Evolutionary conservation across 2,888 invertebrate species (phyloP).

Genomic region (Himalopsyche tibetana): DNA sequence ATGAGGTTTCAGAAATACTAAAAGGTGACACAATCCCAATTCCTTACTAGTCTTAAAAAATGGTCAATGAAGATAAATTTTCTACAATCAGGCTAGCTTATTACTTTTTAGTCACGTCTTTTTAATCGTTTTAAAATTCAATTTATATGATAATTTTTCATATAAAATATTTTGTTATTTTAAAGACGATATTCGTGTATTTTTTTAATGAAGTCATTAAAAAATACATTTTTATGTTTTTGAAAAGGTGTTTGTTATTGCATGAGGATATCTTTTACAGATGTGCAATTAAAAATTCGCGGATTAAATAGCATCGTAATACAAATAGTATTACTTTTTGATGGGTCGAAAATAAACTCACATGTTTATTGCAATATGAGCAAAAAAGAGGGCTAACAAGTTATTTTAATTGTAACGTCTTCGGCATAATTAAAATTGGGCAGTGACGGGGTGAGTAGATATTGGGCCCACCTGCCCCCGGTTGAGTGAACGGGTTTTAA

Average conservation of each 20-base stretch:
- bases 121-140: too few relatives aligned
- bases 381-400: neutral
- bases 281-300: neutral
- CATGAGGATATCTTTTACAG: neutral
- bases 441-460: constrained; percentile 51
- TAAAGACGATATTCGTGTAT: too few relatives aligned
- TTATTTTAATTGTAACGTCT: constrained; percentile 59
- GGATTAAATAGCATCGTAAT: neutral
- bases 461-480: constrained; percentile 49
- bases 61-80: too few relatives aligned
- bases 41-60: too few relatives aligned
- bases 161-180: too few relatives aligned
- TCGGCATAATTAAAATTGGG: constrained; percentile 51
- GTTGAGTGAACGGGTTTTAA: constrained; percentile 59
- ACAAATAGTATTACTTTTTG: neutral
- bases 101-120: too few relatives aligned
- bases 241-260: neutral
- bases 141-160: too few relatives aligned
- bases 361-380: constrained; percentile 38
- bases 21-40: too few relatives aligned
- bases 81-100: too few relatives aligned
- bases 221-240: neutral
- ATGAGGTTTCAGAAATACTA: too few relatives aligned
- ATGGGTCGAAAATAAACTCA: neutral
- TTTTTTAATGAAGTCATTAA: too few relatives aligned